Evolutionary conservation across 2,113 vertebrate species (phyloP).

Genomic region (Tonatia bakeri): DNA sequence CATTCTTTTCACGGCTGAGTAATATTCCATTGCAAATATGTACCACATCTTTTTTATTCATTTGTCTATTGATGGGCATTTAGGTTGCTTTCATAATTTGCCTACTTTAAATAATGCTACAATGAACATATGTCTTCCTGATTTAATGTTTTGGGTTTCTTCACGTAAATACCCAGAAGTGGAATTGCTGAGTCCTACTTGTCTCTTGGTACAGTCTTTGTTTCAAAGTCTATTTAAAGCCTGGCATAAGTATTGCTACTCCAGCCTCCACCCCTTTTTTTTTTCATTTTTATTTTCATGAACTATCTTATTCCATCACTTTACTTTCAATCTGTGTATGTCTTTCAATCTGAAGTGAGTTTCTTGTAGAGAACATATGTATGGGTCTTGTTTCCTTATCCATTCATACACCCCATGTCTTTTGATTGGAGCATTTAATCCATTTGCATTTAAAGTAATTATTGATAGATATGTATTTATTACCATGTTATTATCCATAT

Average conservation of each 20-base stretch:
- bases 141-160: background rate
- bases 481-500: background rate
- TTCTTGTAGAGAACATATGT: background rate
- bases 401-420: background rate
- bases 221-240: background rate
- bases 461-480: background rate
- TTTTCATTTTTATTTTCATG: background rate
- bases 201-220: background rate
- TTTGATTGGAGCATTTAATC: background rate
- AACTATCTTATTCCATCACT: background rate
- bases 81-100: background rate
- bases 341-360: background rate
- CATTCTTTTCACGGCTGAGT: background rate
- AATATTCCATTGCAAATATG: background rate
- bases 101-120: background rate
- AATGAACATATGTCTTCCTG: background rate
- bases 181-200: background rate
- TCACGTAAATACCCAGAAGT: background rate
- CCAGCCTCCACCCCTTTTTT: background rate
- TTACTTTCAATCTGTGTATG: background rate
- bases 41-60: background rate
- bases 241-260: background rate
- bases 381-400: background rate
- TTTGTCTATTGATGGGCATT: background rate
- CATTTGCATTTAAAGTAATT: background rate